Evolutionary conservation across 2,888 invertebrate genomes (phyloP).

Genomic region (Uloborus plumipes): DNA sequence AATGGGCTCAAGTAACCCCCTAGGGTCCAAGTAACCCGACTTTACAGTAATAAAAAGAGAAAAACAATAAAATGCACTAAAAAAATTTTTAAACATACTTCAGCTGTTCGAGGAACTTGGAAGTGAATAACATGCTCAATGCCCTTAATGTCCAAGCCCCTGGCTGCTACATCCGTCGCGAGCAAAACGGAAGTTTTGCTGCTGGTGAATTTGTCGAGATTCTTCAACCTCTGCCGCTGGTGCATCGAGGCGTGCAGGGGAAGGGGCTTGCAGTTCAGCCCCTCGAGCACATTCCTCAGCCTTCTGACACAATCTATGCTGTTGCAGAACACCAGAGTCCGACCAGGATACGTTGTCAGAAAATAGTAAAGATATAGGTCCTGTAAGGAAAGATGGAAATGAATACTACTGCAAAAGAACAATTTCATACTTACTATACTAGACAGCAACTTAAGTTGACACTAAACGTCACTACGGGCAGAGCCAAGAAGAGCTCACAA

Average conservation of each 20-base stretch:
- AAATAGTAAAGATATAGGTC: constrained; percentile 95
- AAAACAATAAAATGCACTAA: no score
- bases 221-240: constrained; percentile 92
- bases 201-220: constrained; percentile 86
- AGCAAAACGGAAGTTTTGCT: constrained; percentile 83
- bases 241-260: constrained; percentile 85
- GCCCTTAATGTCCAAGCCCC: constrained; percentile 94
- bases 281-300: constrained; percentile 74
- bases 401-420: background rate
- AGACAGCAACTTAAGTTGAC: no score
- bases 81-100: constrained; percentile 74
- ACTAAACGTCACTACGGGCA: no score
- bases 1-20: no score
- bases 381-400: constrained; percentile 73
- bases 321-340: constrained; percentile 88
- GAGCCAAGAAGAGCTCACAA: no score
- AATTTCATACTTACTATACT: background rate
- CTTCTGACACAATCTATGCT: constrained; percentile 91
- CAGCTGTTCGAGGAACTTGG: constrained; percentile 93
- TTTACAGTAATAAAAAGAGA: no score
- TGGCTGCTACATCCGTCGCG: constrained; percentile 95
- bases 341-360: constrained; percentile 86
- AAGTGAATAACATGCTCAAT: constrained; percentile 97
- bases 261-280: constrained; percentile 81
- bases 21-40: no score